Percentiles rank a stretch among this genome's conserved stretches.
Conservation (phyloP, 2,797 vertebrate species). For the Parauchenoglanis punctatus region DNA sequence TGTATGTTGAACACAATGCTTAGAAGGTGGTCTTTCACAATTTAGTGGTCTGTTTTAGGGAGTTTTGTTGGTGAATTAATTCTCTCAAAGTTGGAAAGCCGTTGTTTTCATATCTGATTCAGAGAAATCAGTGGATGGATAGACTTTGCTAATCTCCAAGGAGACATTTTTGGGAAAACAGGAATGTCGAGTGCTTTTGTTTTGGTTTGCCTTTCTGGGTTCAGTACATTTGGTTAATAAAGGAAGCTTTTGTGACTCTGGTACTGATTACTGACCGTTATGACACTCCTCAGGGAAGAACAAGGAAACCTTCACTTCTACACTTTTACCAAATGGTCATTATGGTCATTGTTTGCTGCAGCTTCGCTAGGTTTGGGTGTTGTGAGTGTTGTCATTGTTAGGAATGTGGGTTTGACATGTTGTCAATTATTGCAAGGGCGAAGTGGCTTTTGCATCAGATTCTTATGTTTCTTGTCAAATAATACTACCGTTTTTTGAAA, state of each 20-base stretch:
- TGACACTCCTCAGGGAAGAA: neutral
- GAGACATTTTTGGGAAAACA: neutral
- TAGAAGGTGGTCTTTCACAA: neutral
- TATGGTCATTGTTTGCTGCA: neutral
- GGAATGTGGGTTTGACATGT: slow-evolving; percentile 14
- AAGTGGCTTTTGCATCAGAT: slow-evolving; percentile 40
- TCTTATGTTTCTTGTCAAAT: slow-evolving; percentile 27
- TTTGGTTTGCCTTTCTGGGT: neutral
- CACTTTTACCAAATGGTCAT: neutral
- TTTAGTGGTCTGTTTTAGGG: neutral
- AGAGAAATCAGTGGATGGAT: neutral
- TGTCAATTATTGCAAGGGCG: slow-evolving; percentile 14
- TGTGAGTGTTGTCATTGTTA: neutral
- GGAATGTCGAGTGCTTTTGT: neutral
- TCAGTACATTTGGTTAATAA: neutral
- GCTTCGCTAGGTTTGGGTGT: neutral
- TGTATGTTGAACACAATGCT: neutral
- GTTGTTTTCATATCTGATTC: neutral
- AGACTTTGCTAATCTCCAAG: neutral
- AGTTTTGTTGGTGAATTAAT: neutral
- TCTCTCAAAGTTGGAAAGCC: neutral
- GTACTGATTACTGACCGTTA: neutral
- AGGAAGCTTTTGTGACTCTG: neutral
- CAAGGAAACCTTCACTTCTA: neutral
- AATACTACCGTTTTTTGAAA: neutral